Percentiles rank a stretch among this genome's conserved stretches.
Evolutionary conservation across 2,113 vertebrate species (phyloP).

Genomic region (Platysternon megacephalum): DNA sequence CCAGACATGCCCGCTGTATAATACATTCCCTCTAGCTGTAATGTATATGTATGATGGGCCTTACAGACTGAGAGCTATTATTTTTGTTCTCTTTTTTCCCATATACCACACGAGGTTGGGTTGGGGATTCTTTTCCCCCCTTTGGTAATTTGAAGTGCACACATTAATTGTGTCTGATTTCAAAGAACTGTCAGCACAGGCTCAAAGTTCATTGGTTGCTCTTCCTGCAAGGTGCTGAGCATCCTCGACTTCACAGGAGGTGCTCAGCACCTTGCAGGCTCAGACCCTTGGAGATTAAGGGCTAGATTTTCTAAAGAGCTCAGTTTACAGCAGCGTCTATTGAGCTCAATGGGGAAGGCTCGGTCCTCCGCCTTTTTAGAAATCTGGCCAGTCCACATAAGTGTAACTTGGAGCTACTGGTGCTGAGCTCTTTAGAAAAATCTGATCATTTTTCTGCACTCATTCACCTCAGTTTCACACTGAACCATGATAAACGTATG

Average conservation of each 20-base stretch:
- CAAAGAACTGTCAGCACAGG: not conserved
- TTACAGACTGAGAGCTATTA: constrained; percentile 7
- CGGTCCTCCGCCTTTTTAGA: not conserved
- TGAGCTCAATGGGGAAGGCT: not conserved
- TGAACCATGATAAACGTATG: not conserved
- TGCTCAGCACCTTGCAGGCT: not conserved
- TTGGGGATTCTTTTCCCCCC: not conserved
- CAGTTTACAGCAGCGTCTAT: not conserved
- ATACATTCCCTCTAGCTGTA: constrained; percentile 22
- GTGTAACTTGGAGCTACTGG: not conserved
- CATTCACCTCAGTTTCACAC: fast-evolving
- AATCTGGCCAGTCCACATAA: not conserved
- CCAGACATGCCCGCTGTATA: constrained; percentile 1
- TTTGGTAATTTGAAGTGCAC: not conserved
- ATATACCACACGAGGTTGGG: not conserved
- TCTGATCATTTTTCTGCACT: not conserved
- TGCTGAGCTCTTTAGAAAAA: not conserved
- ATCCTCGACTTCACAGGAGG: not conserved
- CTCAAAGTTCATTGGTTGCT: not conserved
- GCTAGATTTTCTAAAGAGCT: not conserved
- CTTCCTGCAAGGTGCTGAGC: not conserved
- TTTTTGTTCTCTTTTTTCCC: not conserved
- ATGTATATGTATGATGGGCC: not conserved
- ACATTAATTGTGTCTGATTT: not conserved
- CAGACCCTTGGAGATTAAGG: not conserved